phyloP scores from a whole-genome alignment of 2,797 vertebrate species.

The Mycteria americana region DNA sequence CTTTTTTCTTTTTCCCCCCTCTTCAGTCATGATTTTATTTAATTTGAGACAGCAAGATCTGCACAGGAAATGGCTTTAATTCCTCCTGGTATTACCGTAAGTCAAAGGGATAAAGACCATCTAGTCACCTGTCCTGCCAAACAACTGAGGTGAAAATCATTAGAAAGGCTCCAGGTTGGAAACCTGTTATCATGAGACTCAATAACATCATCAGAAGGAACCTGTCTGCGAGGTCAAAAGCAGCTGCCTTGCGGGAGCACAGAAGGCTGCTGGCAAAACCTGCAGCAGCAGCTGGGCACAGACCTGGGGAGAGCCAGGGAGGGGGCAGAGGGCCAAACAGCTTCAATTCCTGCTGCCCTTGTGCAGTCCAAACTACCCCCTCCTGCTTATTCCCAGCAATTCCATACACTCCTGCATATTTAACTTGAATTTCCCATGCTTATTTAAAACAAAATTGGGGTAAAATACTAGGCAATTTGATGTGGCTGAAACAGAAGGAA shows the following conservation, averaged over 20 bases:
- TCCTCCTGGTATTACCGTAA: not conserved
- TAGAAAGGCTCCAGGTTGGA: not conserved
- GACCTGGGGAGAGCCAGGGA: not conserved
- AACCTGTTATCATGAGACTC: not conserved
- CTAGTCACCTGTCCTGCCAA: not conserved
- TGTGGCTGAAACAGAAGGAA: not conserved
- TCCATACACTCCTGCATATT: too few species aligned
- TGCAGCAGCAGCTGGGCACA: not conserved
- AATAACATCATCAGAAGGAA: not conserved
- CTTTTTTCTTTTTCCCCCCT: too few species aligned
- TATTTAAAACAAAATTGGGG: not conserved
- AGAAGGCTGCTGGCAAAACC: not conserved
- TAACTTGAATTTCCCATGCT: not conserved
- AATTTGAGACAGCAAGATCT: not conserved
- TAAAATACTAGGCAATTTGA: not conserved
- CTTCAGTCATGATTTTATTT: not conserved
- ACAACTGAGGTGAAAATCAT: not conserved
- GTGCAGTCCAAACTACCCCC: not conserved
- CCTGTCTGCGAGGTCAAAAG: not conserved
- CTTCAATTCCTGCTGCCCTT: too few species aligned
- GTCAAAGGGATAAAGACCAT: not conserved
- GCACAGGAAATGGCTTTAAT: not conserved
- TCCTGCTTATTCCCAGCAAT: not conserved
- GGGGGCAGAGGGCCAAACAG: too few species aligned
- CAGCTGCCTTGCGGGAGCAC: not conserved